Conservation (phyloP, 2,113 vertebrate genomes). For the Morone chrysops region DNA sequence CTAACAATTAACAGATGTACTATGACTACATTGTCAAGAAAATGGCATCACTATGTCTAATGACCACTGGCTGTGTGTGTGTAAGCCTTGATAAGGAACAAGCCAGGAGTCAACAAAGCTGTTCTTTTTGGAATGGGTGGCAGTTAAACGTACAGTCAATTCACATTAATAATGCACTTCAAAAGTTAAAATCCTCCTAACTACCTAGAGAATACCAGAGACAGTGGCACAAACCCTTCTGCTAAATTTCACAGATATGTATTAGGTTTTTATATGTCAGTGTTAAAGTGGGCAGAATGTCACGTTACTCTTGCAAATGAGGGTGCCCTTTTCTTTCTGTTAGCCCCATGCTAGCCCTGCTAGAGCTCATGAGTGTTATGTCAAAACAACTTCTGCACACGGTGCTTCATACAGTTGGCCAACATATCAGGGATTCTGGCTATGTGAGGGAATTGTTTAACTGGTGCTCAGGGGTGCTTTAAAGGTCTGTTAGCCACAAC, state of each 20-base stretch:
- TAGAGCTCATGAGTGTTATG: constrained; percentile 31
- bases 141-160: constrained; percentile 67
- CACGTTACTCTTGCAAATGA: constrained; percentile 69
- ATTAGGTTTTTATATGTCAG: constrained; percentile 80
- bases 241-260: constrained; percentile 84
- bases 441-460: constrained; percentile 33
- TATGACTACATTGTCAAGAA: constrained; percentile 44
- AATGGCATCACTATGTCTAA: constrained; percentile 53
- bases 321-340: constrained; percentile 33
- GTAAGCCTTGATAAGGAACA: constrained; percentile 41
- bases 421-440: constrained; percentile 46
- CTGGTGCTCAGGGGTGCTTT: constrained; percentile 34
- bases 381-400: constrained; percentile 65
- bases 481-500: constrained; percentile 42
- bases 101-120: constrained; percentile 38
- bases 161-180: constrained; percentile 76
- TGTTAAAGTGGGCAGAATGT: constrained; percentile 82
- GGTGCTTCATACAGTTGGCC: constrained; percentile 69
- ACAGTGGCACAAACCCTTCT: constrained; percentile 83
- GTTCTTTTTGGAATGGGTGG: constrained; percentile 73
- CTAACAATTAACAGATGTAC: constrained; percentile 51
- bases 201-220: constrained; percentile 73
- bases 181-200: constrained; percentile 70
- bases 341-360: constrained; percentile 20
- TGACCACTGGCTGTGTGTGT: constrained; percentile 32